These are phyloP conservation scores for Ceriagrion tenellum DNA, from an alignment of 2,888 invertebrate species.

Conservation along the genomic window DNA sequence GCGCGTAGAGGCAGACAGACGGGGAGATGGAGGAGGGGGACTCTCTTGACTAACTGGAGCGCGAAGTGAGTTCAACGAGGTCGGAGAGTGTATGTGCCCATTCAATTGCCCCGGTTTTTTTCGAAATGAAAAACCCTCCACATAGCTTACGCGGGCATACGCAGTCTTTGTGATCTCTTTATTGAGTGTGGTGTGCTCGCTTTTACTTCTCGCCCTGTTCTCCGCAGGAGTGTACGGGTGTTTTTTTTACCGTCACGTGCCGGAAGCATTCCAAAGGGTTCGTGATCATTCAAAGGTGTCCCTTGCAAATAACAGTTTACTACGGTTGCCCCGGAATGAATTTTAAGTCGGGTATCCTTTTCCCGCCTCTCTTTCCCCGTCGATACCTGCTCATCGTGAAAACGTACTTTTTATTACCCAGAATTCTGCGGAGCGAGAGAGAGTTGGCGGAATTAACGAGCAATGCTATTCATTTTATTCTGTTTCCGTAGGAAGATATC, in stretches of 20 bases:
- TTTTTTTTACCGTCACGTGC: background rate
- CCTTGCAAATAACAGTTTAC: background rate
- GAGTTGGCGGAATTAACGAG: too few species aligned
- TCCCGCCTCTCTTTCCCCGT: too few species aligned
- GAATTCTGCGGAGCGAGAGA: too few species aligned
- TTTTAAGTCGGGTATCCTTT: background rate
- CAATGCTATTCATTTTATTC: too few species aligned
- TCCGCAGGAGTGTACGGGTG: background rate
- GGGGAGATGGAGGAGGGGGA: background rate
- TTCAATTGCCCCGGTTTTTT: constrained; percentile 1
- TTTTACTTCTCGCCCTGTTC: background rate
- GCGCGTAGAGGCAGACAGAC: background rate
- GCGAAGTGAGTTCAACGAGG: background rate
- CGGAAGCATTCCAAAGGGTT: background rate
- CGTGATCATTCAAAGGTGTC: background rate
- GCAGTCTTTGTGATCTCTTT: background rate
- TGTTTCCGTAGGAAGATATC: too few species aligned
- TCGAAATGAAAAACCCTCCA: background rate
- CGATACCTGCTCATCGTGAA: too few species aligned
- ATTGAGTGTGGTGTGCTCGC: background rate
- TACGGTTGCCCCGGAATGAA: background rate
- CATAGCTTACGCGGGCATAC: background rate
- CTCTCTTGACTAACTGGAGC: background rate
- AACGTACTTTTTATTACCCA: too few species aligned
- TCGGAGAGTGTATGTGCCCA: background rate